phyloP scores from a whole-genome alignment of 2,113 vertebrate genomes.

The Pterophyllum scalare region DNA sequence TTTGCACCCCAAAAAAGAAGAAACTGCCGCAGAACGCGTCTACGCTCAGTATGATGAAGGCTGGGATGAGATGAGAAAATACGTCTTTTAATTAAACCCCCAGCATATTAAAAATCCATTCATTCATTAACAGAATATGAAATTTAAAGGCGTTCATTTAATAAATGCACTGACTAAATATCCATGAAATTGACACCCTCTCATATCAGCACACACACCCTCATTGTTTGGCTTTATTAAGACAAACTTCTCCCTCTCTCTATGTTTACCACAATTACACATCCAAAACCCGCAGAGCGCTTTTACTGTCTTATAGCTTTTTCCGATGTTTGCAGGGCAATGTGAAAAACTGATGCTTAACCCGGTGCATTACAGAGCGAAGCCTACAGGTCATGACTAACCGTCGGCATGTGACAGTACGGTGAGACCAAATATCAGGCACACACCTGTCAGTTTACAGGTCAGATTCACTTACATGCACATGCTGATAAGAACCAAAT shows the following conservation, averaged over 20 bases:
- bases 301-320: fast-evolving
- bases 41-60: not conserved
- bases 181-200: not conserved
- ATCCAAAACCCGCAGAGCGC: not conserved
- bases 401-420: not conserved
- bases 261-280: not conserved
- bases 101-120: not conserved
- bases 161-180: not conserved
- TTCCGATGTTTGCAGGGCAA: not conserved
- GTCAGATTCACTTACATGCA: not conserved
- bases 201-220: not conserved
- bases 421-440: not conserved
- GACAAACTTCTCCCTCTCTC: not conserved
- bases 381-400: too few species aligned
- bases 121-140: not conserved
- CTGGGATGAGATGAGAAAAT: not conserved
- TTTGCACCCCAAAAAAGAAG: not conserved
- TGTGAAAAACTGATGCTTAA: not conserved
- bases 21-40: fast-evolving
- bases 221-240: not conserved
- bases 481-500: not conserved
- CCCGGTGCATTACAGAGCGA: not conserved
- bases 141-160: not conserved
- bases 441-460: not conserved
- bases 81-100: not conserved